Evolutionary conservation across 2,113 vertebrate genomes (phyloP).

Genomic region (Pedionomus torquatus): DNA sequence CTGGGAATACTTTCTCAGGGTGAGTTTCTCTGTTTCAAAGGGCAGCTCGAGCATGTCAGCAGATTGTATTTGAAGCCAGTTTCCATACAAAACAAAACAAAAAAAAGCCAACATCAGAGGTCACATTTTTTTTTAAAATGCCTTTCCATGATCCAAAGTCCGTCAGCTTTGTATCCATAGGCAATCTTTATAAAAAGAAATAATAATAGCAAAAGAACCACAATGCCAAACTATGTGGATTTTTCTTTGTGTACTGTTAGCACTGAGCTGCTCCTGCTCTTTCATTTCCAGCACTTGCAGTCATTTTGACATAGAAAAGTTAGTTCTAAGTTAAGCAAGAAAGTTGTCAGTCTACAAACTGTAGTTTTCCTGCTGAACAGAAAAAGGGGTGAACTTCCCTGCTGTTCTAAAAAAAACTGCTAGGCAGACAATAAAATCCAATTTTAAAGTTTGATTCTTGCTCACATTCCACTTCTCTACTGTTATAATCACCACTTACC

Average conservation of each 20-base stretch:
- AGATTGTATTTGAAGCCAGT: background rate
- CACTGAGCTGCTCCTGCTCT: background rate
- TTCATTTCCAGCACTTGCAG: background rate
- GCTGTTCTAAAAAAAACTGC: background rate
- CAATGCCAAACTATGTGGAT: accelerated
- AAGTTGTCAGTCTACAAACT: background rate
- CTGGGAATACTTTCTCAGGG: background rate
- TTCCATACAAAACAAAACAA: background rate
- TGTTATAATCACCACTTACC: background rate
- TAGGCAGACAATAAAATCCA: background rate
- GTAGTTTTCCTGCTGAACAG: background rate
- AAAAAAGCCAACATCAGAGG: accelerated
- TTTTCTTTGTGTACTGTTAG: background rate
- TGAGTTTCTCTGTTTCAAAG: background rate
- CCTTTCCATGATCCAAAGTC: background rate
- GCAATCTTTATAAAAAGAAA: background rate
- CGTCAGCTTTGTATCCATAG: background rate
- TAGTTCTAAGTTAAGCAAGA: background rate
- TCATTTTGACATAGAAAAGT: background rate
- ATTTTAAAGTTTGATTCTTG: background rate
- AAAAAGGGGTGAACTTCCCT: background rate
- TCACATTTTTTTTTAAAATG: background rate
- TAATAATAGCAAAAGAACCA: background rate
- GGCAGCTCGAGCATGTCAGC: background rate
- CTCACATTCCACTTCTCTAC: background rate